Percentiles rank a stretch among this genome's conserved stretches.
phyloP scores from a whole-genome alignment of 2,797 vertebrate genomes.

The Myotis planiceps region DNA sequence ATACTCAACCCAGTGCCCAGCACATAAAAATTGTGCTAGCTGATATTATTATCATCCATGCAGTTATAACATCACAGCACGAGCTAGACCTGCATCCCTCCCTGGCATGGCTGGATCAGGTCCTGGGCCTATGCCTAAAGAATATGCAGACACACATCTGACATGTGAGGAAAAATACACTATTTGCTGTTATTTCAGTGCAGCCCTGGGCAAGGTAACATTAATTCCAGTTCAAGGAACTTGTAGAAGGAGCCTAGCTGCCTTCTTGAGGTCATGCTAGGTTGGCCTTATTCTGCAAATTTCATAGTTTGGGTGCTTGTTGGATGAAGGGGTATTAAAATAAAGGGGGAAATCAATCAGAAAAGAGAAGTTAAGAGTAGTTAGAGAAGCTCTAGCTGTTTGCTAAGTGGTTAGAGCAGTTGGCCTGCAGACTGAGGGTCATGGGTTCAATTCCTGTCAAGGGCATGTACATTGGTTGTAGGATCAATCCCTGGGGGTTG shows the following conservation, averaged over 20 bases:
- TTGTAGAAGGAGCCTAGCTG: fast-evolving
- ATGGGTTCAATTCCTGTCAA: no score
- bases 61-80: neutral
- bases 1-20: neutral
- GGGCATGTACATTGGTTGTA: no score
- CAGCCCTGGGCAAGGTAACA: neutral
- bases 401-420: no score
- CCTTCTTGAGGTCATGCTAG: neutral
- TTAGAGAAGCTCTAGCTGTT: neutral
- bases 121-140: neutral
- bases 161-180: neutral
- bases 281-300: neutral
- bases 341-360: neutral
- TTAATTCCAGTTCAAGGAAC: neutral
- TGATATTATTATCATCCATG: neutral
- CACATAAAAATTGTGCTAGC: no score
- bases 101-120: neutral
- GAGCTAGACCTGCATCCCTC: neutral
- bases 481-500: no score
- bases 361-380: neutral
- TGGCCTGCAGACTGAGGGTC: no score
- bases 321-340: neutral
- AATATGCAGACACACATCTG: neutral
- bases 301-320: neutral
- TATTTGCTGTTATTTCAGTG: neutral